Percentiles rank a stretch among this genome's conserved stretches.
Conservation (phyloP, 2,113 vertebrate genomes). For the Serinus canaria region DNA sequence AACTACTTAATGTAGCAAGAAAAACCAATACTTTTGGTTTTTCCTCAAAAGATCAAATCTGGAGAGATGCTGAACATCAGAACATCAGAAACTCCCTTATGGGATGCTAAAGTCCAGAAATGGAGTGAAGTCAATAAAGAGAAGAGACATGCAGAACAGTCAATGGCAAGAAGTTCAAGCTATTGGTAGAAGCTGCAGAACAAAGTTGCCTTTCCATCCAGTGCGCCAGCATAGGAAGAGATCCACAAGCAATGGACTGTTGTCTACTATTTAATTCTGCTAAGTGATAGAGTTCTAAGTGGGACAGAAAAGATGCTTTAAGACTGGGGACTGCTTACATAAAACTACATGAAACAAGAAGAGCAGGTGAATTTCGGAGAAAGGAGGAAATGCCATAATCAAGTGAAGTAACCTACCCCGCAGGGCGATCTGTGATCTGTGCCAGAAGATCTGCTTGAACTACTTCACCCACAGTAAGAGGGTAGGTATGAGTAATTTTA, state of each 20-base stretch:
- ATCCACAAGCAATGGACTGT: neutral
- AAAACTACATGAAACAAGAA: neutral
- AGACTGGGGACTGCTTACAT: neutral
- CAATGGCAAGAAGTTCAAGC: neutral
- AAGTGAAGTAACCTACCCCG: neutral
- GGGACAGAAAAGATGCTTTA: neutral
- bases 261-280: neutral
- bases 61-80: neutral
- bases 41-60: neutral
- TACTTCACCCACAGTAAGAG: neutral
- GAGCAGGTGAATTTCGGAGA: neutral
- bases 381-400: neutral
- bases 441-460: neutral
- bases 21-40: neutral
- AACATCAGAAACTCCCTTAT: neutral
- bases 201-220: neutral
- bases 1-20: neutral
- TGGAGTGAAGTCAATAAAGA: neutral
- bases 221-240: neutral
- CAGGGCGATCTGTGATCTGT: too few species aligned
- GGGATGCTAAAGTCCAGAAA: neutral
- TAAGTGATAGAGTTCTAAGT: neutral
- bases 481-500: neutral
- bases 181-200: neutral
- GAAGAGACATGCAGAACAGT: neutral